phyloP scores from a whole-genome alignment of 2,888 invertebrate species.

The Epirrita christyi region DNA sequence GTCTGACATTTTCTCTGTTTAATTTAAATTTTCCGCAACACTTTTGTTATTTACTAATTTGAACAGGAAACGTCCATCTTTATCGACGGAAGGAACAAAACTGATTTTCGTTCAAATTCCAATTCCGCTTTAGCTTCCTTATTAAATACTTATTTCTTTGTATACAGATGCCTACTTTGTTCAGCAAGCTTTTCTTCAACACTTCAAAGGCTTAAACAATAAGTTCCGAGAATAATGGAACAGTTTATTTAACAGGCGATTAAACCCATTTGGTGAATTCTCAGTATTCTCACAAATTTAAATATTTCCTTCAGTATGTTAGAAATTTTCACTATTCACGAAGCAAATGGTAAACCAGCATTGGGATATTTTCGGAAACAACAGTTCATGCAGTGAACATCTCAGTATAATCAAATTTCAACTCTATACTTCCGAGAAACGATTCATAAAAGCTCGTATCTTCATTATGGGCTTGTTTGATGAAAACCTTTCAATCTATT shows the following conservation, averaged over 20 bases:
- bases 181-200: not conserved
- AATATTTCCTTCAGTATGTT: slow-evolving; percentile 8
- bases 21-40: not conserved
- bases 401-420: slow-evolving; percentile 17
- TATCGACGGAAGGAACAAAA: slow-evolving; percentile 8
- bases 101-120: not conserved
- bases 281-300: not conserved
- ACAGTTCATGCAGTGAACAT: slow-evolving; percentile 12
- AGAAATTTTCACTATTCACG: not conserved
- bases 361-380: slow-evolving; percentile 23
- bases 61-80: slow-evolving; percentile 1
- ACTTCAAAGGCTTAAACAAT: slow-evolving; percentile 6
- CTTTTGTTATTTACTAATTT: not conserved
- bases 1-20: slow-evolving; percentile 51
- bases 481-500: slow-evolving; percentile 3
- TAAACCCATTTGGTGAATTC: slow-evolving; percentile 11
- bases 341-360: slow-evolving; percentile 1
- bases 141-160: not conserved
- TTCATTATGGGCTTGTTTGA: slow-evolving; percentile 1
- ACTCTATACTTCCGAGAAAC: slow-evolving; percentile 13
- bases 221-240: slow-evolving; percentile 11
- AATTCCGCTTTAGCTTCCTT: not conserved
- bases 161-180: no score
- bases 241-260: slow-evolving; percentile 17
- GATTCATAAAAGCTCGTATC: slow-evolving; percentile 1